A percentile compares a stretch with the other conserved stretches of the same genome.
phyloP scores from a whole-genome alignment of 2,113 vertebrate genomes.

The Petaurus breviceps region DNA sequence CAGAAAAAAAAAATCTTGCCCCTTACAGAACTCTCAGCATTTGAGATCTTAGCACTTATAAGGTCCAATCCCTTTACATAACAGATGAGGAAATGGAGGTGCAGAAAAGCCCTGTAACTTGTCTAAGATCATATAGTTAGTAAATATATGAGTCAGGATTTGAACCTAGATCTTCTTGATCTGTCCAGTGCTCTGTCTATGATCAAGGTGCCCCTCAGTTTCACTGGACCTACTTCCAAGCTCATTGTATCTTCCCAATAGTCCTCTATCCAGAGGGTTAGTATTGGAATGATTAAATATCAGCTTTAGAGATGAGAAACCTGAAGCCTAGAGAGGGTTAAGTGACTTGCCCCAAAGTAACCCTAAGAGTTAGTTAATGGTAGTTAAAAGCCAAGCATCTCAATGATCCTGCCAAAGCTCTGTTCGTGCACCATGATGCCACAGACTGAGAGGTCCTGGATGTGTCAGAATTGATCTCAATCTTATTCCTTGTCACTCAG shows the following conservation, averaged over 20 bases:
- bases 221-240: background rate
- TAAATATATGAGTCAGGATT: background rate
- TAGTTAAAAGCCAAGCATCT: background rate
- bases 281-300: background rate
- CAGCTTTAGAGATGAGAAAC: rapidly evolving
- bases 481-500: background rate
- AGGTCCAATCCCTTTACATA: rapidly evolving
- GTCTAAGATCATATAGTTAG: background rate
- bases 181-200: background rate
- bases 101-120: background rate
- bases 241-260: background rate
- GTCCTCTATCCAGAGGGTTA: background rate
- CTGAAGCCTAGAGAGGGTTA: background rate
- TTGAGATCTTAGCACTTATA: background rate
- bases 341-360: rapidly evolving
- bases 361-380: rapidly evolving
- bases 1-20: slow-evolving; percentile 48
- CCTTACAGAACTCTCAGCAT: rapidly evolving
- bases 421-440: background rate
- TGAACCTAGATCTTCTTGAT: background rate
- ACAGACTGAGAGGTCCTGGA: background rate
- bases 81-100: rapidly evolving
- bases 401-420: rapidly evolving
- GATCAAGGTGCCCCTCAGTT: background rate
- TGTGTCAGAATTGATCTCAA: background rate